Evolutionary conservation across 2,113 vertebrate genomes (phyloP).

Genomic region (Catharus fuscescens): DNA sequence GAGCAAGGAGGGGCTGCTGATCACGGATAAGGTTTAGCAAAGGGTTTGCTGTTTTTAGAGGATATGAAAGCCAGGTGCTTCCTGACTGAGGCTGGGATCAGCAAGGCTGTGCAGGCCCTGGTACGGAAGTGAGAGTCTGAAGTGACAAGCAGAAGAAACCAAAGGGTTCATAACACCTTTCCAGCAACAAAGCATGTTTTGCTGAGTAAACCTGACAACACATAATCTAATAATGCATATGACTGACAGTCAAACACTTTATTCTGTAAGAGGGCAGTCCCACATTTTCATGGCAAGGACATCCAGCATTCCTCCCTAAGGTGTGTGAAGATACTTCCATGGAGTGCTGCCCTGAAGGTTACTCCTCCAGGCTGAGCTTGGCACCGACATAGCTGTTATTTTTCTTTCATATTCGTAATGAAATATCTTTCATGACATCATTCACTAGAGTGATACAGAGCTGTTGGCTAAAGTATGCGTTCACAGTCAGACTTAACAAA

Average conservation of each 20-base stretch:
- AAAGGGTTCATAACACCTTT: not conserved
- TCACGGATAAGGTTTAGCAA: not conserved
- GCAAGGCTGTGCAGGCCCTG: not conserved
- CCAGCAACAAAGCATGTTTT: not conserved
- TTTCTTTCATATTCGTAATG: not conserved
- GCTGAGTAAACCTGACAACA: not conserved
- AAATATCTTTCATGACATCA: not conserved
- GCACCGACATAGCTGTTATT: not conserved
- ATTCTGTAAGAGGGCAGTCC: not conserved
- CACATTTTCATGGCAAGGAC: not conserved
- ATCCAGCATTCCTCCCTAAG: not conserved
- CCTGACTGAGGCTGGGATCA: not conserved
- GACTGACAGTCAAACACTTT: not conserved
- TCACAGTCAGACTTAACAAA: not conserved
- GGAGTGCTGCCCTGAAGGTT: not conserved
- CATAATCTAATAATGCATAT: not conserved
- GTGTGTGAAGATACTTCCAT: not conserved
- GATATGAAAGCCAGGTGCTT: not conserved
- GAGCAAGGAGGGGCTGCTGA: not conserved
- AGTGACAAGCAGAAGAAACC: not conserved
- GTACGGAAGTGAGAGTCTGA: not conserved
- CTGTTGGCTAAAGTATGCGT: not conserved
- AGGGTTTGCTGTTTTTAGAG: not conserved
- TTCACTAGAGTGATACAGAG: not conserved
- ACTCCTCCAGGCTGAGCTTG: not conserved